Conservation (phyloP, 2,888 invertebrate species). For the Nomada fucata region DNA sequence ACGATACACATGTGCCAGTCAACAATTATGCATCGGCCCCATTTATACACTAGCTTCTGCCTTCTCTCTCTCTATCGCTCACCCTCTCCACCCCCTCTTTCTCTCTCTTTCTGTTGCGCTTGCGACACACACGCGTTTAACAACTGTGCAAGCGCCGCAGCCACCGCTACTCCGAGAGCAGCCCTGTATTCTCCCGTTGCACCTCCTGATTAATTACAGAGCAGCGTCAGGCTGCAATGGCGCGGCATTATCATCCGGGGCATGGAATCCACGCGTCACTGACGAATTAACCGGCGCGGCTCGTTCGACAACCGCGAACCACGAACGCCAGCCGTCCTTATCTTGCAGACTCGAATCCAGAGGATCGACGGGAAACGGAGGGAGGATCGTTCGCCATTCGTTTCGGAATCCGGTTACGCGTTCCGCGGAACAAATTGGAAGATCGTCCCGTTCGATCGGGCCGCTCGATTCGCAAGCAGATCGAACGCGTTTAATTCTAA, state of each 20-base stretch:
- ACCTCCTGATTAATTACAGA: slow-evolving; percentile 77
- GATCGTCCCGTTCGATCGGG: neutral
- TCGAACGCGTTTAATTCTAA: slow-evolving; percentile 57
- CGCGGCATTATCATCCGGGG: slow-evolving; percentile 61
- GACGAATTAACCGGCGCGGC: slow-evolving; percentile 66
- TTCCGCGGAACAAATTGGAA: neutral
- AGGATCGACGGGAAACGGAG: neutral
- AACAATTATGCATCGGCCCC: slow-evolving; percentile 59
- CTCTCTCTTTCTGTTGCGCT: slow-evolving; percentile 9
- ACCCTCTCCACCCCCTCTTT: slow-evolving; percentile 1
- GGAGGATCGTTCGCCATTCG: slow-evolving; percentile 18
- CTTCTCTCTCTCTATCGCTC: neutral
- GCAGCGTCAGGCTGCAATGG: slow-evolving; percentile 61
- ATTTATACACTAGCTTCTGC: slow-evolving; percentile 56
- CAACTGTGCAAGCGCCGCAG: slow-evolving; percentile 60
- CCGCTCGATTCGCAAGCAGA: neutral
- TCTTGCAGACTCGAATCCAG: neutral
- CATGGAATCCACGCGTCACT: slow-evolving; percentile 59
- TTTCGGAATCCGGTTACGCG: neutral
- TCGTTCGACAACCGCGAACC: slow-evolving; percentile 26
- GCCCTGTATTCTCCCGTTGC: slow-evolving; percentile 62
- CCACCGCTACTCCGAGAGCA: slow-evolving; percentile 25
- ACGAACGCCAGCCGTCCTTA: neutral
- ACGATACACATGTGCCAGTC: slow-evolving; percentile 51
- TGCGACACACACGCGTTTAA: slow-evolving; percentile 42